Evolutionary conservation across 1,140 invertebrate species (phyloP), one percentile per base, ranked within the genome.

Genomic region (Olivierus martensii): DNA sequence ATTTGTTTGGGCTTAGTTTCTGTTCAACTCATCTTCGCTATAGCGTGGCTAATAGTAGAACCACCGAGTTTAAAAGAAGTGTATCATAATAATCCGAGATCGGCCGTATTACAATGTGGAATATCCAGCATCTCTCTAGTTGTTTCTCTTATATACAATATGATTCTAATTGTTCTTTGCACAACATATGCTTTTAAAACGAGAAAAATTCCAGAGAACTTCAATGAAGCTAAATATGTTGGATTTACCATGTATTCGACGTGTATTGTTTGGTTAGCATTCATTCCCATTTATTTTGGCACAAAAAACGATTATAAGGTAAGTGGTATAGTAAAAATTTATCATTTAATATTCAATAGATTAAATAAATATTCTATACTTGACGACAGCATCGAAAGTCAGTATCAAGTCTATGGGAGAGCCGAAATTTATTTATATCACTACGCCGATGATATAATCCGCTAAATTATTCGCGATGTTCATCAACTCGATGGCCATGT

Each of bases 221-320:
- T 83, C 67, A 83, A 83, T 67, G 78, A 79, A 63, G 76, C 77
- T 11, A 80, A 79, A 61, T 78, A 78, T 62, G 79, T 80, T 47
- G 77, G 80, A 37, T 83, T 83, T 61, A 80, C 80, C 10, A 83
- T 82, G 81, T 83, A 83, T 61, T 79, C 79, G 3, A 83, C 81
- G 2, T 83, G 81, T 63, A 79, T 83, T 38, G 79, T 83, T 39
- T 83, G 81, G 81, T 64, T 82, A 11, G 80, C 80, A 10, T 83
- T 83, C 62, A 73, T 83, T 48, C 78, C 80, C 0, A 79, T 83
- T 52, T 81, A 81, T 62, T 81, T 81, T 59, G 78, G 77, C 34
- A 80, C 79, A 3, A 73, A 76, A 55, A 76, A 78, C 57, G 79
- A 82, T 59, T 77, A 75, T 58, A 79, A 75, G 69, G 75, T 76